Evolutionary conservation across 2,888 invertebrate genomes (phyloP), one percentile per base, ranked within the genome.

Genomic region (Eristalis tenax): DNA sequence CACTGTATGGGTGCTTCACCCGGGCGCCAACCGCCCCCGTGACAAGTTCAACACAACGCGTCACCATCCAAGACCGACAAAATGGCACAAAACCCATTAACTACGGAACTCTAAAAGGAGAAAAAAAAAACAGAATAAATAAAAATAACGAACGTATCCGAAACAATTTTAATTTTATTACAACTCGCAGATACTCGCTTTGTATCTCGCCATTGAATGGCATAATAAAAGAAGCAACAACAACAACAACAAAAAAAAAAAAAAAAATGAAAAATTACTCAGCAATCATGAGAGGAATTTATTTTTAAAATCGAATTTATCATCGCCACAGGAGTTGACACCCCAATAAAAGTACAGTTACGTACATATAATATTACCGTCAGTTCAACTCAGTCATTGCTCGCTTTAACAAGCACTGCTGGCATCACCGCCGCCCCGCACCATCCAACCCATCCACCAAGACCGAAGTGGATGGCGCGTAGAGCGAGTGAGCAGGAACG

Each of bases 281-380:
- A 87, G 79, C 87, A 87, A 76, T 87, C 75, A 79, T 76, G 73
- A 80, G 71, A 76, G 59, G 79, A 83, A 83, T 87, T 83, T 65
- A 79, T 87, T 87, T 87, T 80, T 68, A 80, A 87, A 87, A 79
- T 83, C 83, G 71, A 80, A 87, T 87, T 87, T 83, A 87, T 87
- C 83, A 87, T 87, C 80, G 76, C 83, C 80, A 65, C 75, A 79
- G 73, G 79, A 83, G 76, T 80, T 87, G 87, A 87, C 83, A 87
- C 87, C 87, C 87, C 69, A 83, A 87, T 83, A 83, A 76, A 79
- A 79, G 66, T 83, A 73, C 76, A 74, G 64, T 56, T 63, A 50
- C 50, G 50, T 50, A 83, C 68, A 78, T 79, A 76, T 87, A 71
- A 66, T 63, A 79, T 83, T 75, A 63, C 79, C 35, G 43, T 59